Conservation (phyloP, 1,140 invertebrate genomes). For the Antheraea mylitta region DNA sequence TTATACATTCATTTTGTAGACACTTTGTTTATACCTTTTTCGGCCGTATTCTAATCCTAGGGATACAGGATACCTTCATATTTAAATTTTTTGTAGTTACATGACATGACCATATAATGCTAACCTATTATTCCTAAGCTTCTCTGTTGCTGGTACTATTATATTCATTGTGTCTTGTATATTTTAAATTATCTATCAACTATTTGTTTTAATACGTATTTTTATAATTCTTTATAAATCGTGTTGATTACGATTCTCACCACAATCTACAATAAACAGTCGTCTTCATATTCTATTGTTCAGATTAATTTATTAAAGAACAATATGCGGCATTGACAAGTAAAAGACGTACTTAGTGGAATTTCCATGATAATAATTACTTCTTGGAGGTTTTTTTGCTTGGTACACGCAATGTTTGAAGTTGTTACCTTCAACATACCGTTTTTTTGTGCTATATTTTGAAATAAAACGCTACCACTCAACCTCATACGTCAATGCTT, state of each 20-base stretch:
- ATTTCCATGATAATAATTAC: not conserved
- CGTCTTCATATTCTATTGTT: not conserved
- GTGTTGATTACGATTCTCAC: not conserved
- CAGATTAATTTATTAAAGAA: not conserved
- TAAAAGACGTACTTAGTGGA: not conserved
- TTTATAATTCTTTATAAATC: not conserved
- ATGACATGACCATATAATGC: no score
- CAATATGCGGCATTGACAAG: constrained; percentile 1
- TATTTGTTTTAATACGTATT: not conserved
- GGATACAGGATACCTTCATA: no score
- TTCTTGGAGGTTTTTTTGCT: not conserved
- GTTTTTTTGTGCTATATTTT: no score
- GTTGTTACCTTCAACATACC: not conserved
- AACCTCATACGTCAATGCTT: no score
- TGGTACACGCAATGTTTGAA: not conserved
- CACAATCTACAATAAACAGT: not conserved
- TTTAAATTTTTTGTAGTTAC: no score
- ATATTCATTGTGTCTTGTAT: not conserved
- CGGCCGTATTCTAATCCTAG: no score
- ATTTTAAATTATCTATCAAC: not conserved
- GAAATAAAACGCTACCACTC: no score
- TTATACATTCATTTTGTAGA: no score
- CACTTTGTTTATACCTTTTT: no score
- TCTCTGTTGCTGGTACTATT: not conserved
- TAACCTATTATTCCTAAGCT: no score